Percentiles rank a stretch among this genome's conserved stretches.
phyloP scores from a whole-genome alignment of 2,797 vertebrate genomes.

The Yasuhikotakia modesta region DNA sequence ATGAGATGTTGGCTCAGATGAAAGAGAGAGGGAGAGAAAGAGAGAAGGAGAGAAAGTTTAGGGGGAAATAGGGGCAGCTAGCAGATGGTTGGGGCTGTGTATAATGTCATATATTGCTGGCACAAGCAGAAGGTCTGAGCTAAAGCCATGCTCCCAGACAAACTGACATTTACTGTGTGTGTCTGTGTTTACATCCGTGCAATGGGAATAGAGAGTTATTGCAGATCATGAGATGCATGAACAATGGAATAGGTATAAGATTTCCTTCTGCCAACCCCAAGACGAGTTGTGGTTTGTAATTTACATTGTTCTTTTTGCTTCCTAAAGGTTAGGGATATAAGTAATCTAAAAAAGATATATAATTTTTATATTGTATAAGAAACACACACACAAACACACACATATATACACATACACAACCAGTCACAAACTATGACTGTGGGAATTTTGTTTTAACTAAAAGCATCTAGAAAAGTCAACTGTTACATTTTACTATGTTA shows the following conservation, averaged over 20 bases:
- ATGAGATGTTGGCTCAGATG: constrained; percentile 57
- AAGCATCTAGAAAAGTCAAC: no score
- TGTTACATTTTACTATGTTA: no score
- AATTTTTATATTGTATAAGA: no score
- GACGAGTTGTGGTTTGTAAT: no score
- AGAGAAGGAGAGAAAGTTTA: constrained; percentile 42
- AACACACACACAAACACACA: no score
- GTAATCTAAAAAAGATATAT: no score
- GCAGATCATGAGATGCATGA: constrained; percentile 46
- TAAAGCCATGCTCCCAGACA: constrained; percentile 28
- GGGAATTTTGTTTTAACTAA: no score
- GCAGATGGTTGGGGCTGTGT: constrained; percentile 55
- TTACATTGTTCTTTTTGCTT: no score
- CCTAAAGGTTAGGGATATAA: no score
- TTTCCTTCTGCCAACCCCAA: not conserved
- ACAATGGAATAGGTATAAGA: not conserved
- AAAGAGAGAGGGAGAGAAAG: constrained; percentile 24
- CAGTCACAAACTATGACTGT: no score
- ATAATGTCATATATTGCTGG: constrained; percentile 55
- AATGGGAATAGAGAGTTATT: constrained; percentile 30
- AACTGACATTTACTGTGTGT: constrained; percentile 46
- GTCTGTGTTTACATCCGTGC: constrained; percentile 31
- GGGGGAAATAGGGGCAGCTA: constrained; percentile 42
- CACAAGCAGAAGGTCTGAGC: constrained; percentile 47
- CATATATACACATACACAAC: no score